phyloP scores from a whole-genome alignment of 2,113 vertebrate species.

The Delphinus delphis region DNA sequence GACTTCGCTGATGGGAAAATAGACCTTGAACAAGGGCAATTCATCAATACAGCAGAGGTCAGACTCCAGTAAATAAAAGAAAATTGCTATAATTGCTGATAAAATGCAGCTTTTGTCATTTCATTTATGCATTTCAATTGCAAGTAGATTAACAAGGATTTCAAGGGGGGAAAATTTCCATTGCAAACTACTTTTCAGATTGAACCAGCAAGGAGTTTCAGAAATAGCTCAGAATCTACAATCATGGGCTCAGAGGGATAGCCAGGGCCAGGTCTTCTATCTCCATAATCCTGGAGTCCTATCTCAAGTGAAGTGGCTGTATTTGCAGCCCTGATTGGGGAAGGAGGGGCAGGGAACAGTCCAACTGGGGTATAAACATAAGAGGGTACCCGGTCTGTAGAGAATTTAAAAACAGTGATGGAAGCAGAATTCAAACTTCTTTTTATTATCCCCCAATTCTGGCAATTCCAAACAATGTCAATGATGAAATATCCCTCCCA shows the following conservation, averaged over 20 bases:
- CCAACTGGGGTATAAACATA: not conserved
- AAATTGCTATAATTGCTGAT: slow-evolving; percentile 80
- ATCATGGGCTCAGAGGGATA: slow-evolving; percentile 60
- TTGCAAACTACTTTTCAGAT: slow-evolving; percentile 76
- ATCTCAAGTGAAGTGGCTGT: not conserved
- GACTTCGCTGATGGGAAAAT: slow-evolving; percentile 76
- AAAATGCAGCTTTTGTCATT: slow-evolving; percentile 80
- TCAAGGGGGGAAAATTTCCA: slow-evolving; percentile 74
- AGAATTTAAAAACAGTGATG: not conserved
- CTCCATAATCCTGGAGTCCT: slow-evolving; percentile 14
- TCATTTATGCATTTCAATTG: slow-evolving; percentile 80
- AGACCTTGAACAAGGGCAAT: slow-evolving; percentile 80
- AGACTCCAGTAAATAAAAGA: slow-evolving; percentile 80
- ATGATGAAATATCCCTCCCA: not conserved
- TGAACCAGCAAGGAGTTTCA: slow-evolving; percentile 68
- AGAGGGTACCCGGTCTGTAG: not conserved
- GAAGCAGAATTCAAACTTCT: not conserved
- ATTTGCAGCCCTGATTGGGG: not conserved
- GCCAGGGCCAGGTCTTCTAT: slow-evolving; percentile 38
- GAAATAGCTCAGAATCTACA: slow-evolving; percentile 75
- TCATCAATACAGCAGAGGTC: slow-evolving; percentile 82
- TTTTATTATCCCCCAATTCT: not conserved
- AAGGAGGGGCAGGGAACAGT: not conserved
- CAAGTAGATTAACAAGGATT: slow-evolving; percentile 80
- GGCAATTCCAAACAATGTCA: slow-evolving; percentile 3